phyloP scores from a whole-genome alignment of 2,888 invertebrate species.

The Agrypnus murinus region DNA sequence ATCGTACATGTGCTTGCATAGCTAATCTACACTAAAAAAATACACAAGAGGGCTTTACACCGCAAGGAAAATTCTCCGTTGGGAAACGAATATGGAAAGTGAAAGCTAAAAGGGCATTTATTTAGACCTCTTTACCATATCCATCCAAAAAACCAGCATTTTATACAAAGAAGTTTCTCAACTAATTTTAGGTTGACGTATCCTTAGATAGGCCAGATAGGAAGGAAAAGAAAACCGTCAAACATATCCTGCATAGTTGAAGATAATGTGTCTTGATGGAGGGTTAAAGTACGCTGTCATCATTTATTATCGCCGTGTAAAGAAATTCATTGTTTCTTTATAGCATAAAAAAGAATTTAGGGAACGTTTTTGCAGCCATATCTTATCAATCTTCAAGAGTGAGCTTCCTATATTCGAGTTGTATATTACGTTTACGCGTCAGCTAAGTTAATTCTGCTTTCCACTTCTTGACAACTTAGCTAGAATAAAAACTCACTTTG shows the following conservation, averaged over 20 bases:
- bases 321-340: not conserved
- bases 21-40: slow-evolving; percentile 14
- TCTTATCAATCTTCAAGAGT: slow-evolving; percentile 20
- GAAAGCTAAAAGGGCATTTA: slow-evolving; percentile 16
- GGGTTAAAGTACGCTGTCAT: slow-evolving; percentile 15
- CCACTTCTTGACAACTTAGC: not conserved
- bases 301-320: slow-evolving; percentile 5
- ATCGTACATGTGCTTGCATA: slow-evolving; percentile 21
- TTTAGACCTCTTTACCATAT: slow-evolving; percentile 2
- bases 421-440: not conserved
- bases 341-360: not conserved
- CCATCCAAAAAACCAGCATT: not conserved
- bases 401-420: slow-evolving; percentile 1
- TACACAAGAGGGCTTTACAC: slow-evolving; percentile 3
- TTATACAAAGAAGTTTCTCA: slow-evolving; percentile 5
- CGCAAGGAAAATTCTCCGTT: not conserved
- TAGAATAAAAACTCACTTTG: not conserved
- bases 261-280: slow-evolving; percentile 5
- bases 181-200: slow-evolving; percentile 6
- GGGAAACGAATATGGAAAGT: not conserved
- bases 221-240: slow-evolving; percentile 11
- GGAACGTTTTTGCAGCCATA: slow-evolving; percentile 5
- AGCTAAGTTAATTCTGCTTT: not conserved
- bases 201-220: not conserved
- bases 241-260: not conserved